Percentiles rank a stretch among this genome's conserved stretches.
Evolutionary conservation across 2,888 invertebrate genomes (phyloP).

Genomic region (Chouioia cunea): DNA sequence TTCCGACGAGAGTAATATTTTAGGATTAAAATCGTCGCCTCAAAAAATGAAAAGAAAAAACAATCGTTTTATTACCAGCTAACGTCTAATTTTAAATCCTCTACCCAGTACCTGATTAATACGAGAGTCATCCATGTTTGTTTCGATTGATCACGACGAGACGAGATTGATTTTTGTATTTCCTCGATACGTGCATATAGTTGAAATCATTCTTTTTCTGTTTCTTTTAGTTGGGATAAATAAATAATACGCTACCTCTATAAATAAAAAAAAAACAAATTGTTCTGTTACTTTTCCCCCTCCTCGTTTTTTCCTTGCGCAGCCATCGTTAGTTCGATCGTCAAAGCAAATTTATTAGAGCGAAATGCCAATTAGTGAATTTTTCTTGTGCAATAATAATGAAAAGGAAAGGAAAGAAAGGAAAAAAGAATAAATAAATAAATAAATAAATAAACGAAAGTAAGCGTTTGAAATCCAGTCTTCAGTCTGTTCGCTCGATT

Average conservation of each 20-base stretch:
- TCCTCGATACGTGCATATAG: constrained; percentile 44
- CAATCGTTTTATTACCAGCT: constrained; percentile 13
- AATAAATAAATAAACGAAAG: no score
- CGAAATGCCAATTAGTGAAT: constrained; percentile 27
- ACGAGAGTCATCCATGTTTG: constrained; percentile 43
- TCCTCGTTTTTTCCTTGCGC: constrained; percentile 6
- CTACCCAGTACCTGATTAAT: constrained; percentile 48
- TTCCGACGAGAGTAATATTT: constrained; percentile 40
- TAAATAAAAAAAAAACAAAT: constrained; percentile 10
- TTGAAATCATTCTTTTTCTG: constrained; percentile 32
- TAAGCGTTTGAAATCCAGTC: no score
- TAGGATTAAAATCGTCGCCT: constrained; percentile 37
- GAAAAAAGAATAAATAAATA: no score
- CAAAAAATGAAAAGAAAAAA: constrained; percentile 12
- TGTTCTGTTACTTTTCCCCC: constrained; percentile 25
- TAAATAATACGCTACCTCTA: constrained; percentile 40
- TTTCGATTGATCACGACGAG: constrained; percentile 38
- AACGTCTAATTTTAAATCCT: constrained; percentile 31
- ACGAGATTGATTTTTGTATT: constrained; percentile 40
- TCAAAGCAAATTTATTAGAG: constrained; percentile 5
- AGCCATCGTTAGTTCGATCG: constrained; percentile 37
- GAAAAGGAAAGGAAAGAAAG: no score
- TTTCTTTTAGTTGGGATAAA: constrained; percentile 34
- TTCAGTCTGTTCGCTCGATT: not conserved
- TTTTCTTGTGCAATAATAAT: constrained; percentile 41